Base-by-base conservation (phyloP, 2,113 vertebrate genomes). In the Lucifuga dentata region DNA sequence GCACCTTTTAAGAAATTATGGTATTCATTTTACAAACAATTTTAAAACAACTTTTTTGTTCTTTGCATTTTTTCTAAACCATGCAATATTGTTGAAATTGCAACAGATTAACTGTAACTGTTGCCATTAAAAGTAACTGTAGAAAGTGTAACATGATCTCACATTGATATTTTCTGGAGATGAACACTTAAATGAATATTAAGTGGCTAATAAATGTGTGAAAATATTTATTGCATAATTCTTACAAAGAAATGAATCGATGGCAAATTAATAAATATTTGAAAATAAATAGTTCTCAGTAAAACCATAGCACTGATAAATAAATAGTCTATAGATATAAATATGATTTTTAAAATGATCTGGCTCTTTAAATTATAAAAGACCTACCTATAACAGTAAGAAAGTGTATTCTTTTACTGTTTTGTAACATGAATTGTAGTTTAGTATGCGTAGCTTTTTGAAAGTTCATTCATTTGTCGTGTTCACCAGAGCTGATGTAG, bases 401-500 rank as follows among this genome's bases (percentile, higher is more conserved):
- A 1, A 58, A 81, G 69, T 81, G 72, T 83, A 80, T 63, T 65
- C 39, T 50, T 13, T 60, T 21, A 43, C 2, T 50, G n/a, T 5
- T 24, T 17, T 23, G 68, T 44, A 68, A 43, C 13, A 41, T 16
- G 0, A 43, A n/a, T n/a, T 52, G n/a, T 75, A 61, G 33, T 66
- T 73, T 11, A 40, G 13, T 5, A 38, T 38, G 9, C 5, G 3
- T 52, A 19, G 24, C 16, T 65, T 49, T 53, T 13, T 55, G 11
- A 61, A 61, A 26, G 2, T 17, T 1, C 20, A 19, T 20, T 85
- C 12, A 87, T 29, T 66, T 59, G 24, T 55, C 53, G 71, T 89
- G 39, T 16, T 80, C 71, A 0, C 46, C 74, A 16, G 84, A 80
- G 33, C 29, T 49, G 35, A 95, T 77, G 56, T 94, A 93, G 46